These are phyloP conservation scores for Platycercus adscitus DNA, from an alignment of 2,113 vertebrate species.

Conservation along the genomic window DNA sequence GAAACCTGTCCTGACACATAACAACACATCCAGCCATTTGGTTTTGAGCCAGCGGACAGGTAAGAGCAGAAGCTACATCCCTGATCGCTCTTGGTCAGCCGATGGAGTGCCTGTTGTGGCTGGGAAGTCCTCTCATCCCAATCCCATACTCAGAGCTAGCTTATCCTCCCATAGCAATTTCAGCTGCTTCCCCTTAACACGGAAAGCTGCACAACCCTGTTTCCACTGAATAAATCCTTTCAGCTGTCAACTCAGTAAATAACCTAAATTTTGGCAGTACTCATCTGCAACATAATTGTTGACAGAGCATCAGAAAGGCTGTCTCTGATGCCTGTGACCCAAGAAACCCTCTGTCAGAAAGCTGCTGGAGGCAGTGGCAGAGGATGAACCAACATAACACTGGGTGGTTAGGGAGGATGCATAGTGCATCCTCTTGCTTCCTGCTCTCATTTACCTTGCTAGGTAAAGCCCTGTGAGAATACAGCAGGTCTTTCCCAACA, in stretches of 20 bases:
- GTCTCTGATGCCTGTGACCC: not conserved
- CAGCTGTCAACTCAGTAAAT: not conserved
- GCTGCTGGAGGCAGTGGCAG: not conserved
- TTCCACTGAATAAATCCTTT: not conserved
- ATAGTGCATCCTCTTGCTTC: not conserved
- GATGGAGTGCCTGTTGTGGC: not conserved
- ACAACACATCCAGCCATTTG: accelerated
- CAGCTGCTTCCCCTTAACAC: not conserved
- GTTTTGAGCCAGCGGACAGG: not conserved
- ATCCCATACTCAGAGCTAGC: not conserved
- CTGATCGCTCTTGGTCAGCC: not conserved
- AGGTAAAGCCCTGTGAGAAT: not conserved
- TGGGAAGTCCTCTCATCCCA: not conserved
- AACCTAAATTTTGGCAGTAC: not conserved
- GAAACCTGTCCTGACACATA: not conserved
- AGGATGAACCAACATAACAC: not conserved
- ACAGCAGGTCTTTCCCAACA: not conserved
- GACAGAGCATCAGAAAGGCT: not conserved
- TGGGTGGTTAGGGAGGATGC: not conserved
- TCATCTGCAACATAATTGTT: not conserved
- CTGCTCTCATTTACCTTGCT: not conserved
- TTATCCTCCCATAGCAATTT: not conserved
- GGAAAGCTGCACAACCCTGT: not conserved
- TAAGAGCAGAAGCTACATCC: not conserved
- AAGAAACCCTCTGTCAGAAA: not conserved